Evolutionary conservation across 2,888 invertebrate species (phyloP).

Genomic region (Drosophila antonietae): DNA sequence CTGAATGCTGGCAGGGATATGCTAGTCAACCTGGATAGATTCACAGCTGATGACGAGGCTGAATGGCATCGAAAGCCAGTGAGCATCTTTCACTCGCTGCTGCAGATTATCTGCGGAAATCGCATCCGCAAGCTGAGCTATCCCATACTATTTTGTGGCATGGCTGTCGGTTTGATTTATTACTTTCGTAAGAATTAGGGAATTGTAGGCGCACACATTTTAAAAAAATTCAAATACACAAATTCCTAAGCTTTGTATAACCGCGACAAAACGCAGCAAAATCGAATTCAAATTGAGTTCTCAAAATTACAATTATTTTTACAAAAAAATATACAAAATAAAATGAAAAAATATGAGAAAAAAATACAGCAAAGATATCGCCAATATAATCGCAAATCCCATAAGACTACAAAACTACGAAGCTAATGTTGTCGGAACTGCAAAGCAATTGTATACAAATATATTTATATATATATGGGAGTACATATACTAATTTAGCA

Average conservation of each 20-base stretch:
- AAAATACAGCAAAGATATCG: not conserved
- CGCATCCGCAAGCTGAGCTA: slow-evolving; percentile 41
- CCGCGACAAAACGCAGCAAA: slow-evolving; percentile 22
- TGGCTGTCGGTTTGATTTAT: slow-evolving; percentile 62
- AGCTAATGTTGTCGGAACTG: not conserved
- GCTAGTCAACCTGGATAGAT: not conserved
- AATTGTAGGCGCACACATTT: slow-evolving; percentile 10
- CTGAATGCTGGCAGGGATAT: not conserved
- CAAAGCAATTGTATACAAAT: not conserved
- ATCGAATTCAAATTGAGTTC: slow-evolving; percentile 38
- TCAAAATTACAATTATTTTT: slow-evolving; percentile 52
- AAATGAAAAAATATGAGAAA: not conserved
- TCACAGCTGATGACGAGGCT: not conserved
- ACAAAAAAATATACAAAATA: slow-evolving; percentile 9
- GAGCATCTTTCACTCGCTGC: slow-evolving; percentile 30
- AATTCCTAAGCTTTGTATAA: slow-evolving; percentile 27
- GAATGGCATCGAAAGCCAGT: slow-evolving; percentile 2
- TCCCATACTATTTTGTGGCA: slow-evolving; percentile 60
- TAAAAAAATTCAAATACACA: slow-evolving; percentile 5
- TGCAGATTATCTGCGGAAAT: slow-evolving; percentile 33
- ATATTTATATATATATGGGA: not conserved
- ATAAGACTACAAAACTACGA: not conserved
- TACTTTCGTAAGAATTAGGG: slow-evolving; percentile 61
- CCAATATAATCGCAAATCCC: not conserved
- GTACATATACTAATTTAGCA: not conserved